Percentiles rank a stretch among this genome's conserved stretches.
phyloP scores from a whole-genome alignment of 92 coral and sea anemone species.

The Paragorgia papillata region DNA sequence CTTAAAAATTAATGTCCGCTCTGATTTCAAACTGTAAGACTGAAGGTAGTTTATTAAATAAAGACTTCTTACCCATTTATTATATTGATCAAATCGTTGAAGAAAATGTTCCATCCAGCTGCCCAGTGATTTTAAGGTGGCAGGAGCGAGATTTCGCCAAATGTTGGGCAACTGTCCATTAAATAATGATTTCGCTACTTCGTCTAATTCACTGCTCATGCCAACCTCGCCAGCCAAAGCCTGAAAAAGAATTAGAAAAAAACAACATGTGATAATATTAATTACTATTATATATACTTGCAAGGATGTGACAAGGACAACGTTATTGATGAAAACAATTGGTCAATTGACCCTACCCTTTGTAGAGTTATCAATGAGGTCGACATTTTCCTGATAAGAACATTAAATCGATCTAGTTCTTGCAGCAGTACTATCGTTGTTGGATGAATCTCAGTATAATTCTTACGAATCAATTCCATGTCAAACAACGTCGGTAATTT shows the following conservation, averaged over 20 bases:
- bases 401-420: constrained; percentile 94
- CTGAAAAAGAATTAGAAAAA: constrained; percentile 43
- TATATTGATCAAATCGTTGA: constrained; percentile 87
- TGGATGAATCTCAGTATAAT: constrained; percentile 79
- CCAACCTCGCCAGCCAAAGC: constrained; percentile 99
- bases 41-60: no score
- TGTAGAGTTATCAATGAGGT: constrained; percentile 91
- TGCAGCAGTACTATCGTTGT: constrained; percentile 93
- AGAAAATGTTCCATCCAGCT: constrained; percentile 99
- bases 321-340: no score
- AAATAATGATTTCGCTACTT: constrained; percentile 91
- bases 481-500: constrained; percentile 94
- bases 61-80: constrained; percentile 73
- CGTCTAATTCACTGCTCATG: constrained; percentile 98
- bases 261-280: no score
- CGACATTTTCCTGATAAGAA: constrained; percentile 88
- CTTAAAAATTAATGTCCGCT: no score
- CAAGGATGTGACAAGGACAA: background rate
- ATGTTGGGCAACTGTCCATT: constrained; percentile 96
- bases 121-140: constrained; percentile 92
- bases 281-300: no score
- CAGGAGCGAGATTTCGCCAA: constrained; percentile 98
- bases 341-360: constrained; percentile 96
- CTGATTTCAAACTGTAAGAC: no score
- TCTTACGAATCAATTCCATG: constrained; percentile 85